phyloP scores from a whole-genome alignment of 92 coral and sea anemone genomes.

The Umimayanthus chanpuru region DNA sequence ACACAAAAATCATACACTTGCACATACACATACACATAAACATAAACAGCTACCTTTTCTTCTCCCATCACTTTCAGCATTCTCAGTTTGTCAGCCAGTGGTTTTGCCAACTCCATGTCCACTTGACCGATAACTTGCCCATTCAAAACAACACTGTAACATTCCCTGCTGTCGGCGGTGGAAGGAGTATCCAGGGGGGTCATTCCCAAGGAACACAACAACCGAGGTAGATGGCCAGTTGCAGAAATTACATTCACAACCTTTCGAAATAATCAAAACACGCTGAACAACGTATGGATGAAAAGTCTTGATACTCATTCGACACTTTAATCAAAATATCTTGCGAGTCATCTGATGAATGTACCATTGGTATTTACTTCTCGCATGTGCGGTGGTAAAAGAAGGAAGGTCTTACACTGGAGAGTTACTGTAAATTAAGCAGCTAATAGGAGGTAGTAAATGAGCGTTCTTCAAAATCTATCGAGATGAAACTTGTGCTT shows the following conservation, averaged over 20 bases:
- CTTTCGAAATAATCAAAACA: constrained; percentile 37
- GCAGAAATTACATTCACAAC: constrained; percentile 73
- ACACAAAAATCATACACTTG: no score
- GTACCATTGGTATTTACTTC: no score
- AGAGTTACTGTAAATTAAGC: no score
- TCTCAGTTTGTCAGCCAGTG: constrained; percentile 82
- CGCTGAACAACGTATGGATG: no score
- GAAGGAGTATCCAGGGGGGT: constrained; percentile 75
- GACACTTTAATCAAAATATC: no score
- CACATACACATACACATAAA: background rate
- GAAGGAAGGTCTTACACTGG: no score
- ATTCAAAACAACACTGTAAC: constrained; percentile 83
- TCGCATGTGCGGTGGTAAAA: no score
- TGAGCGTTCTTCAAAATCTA: no score
- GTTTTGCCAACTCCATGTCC: constrained; percentile 83
- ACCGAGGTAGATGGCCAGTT: constrained; percentile 75
- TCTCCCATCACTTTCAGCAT: constrained; percentile 80
- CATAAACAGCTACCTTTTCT: constrained; percentile 68
- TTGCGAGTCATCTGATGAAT: no score
- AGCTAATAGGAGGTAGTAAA: no score
- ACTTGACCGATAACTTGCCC: constrained; percentile 92
- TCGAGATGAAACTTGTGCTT: no score
- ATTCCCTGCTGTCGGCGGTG: constrained; percentile 70
- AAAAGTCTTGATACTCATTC: no score
- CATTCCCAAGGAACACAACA: constrained; percentile 94